Conservation (phyloP, 1,140 invertebrate species). For the Drosophila navojoa region DNA sequence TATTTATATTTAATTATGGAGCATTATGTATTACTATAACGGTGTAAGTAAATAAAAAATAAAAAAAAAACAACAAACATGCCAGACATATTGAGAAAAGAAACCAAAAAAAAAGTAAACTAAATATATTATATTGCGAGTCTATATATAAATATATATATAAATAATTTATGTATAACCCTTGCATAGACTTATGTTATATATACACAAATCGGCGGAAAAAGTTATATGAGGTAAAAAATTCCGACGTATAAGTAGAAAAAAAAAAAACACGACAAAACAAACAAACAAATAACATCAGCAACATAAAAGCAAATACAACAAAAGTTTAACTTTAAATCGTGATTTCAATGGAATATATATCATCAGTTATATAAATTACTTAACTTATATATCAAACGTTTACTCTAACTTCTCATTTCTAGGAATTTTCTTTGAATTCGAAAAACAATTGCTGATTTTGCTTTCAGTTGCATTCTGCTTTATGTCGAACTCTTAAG, state of each 20-base stretch:
- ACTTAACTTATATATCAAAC: conserved; percentile 56
- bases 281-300: conserved; percentile 30
- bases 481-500: conserved; percentile 45
- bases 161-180: conserved; percentile 68
- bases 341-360: conserved; percentile 83
- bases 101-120: conserved; percentile 33
- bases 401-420: conserved; percentile 30
- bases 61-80: conserved; percentile 37
- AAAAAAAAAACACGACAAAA: conserved; percentile 26
- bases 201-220: conserved; percentile 53
- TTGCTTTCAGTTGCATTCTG: conserved; percentile 41
- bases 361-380: conserved; percentile 75
- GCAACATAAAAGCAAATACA: conserved; percentile 78
- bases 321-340: conserved; percentile 81
- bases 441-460: conserved; percentile 5
- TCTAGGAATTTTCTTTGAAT: background rate
- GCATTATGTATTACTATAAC: conserved; percentile 63
- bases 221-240: conserved; percentile 32
- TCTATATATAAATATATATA: conserved; percentile 33
- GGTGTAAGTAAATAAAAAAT: conserved; percentile 66
- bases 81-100: conserved; percentile 55
- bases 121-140: conserved; percentile 60
- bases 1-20: conserved; percentile 70
- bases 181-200: conserved; percentile 73
- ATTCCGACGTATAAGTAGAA: conserved; percentile 48